Conservation (phyloP, 2,113 vertebrate genomes). For the Nerophis lumbriciformis region DNA sequence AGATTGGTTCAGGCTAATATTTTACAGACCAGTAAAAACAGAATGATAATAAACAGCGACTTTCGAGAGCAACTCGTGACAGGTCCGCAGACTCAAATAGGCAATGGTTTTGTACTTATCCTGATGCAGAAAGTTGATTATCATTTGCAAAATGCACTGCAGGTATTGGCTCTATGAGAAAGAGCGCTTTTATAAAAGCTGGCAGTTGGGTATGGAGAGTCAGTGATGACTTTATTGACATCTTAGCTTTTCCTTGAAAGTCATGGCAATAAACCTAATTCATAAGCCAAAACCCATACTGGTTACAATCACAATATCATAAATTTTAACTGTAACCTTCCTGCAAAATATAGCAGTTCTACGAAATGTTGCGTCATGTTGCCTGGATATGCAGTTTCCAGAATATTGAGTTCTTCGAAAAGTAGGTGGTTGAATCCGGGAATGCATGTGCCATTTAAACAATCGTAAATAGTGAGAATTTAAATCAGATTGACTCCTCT, state of each 20-base stretch:
- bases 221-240: constrained; percentile 39
- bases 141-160: constrained; percentile 44
- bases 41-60: constrained; percentile 65
- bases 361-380: constrained; percentile 37
- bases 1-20: constrained; percentile 69
- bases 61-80: constrained; percentile 58
- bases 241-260: constrained; percentile 31
- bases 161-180: constrained; percentile 11
- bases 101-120: constrained; percentile 36
- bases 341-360: constrained; percentile 46
- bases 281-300: constrained; percentile 32
- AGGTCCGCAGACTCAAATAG: constrained; percentile 53
- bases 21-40: constrained; percentile 74
- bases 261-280: constrained; percentile 48
- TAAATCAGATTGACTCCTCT: constrained; percentile 7
- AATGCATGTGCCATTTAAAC: constrained; percentile 42
- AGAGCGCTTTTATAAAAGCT: constrained; percentile 31
- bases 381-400: neutral
- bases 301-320: constrained; percentile 39
- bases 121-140: constrained; percentile 43
- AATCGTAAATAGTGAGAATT: constrained; percentile 30
- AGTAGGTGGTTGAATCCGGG: constrained; percentile 28
- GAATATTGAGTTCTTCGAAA: neutral
- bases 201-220: constrained; percentile 14
- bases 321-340: constrained; percentile 48